A percentile compares a stretch with the other conserved stretches of the same genome.
Evolutionary conservation across 37 sponge, comb jelly and placozoan species (phyloP).

Genomic region (Chondrosia reniformis): DNA sequence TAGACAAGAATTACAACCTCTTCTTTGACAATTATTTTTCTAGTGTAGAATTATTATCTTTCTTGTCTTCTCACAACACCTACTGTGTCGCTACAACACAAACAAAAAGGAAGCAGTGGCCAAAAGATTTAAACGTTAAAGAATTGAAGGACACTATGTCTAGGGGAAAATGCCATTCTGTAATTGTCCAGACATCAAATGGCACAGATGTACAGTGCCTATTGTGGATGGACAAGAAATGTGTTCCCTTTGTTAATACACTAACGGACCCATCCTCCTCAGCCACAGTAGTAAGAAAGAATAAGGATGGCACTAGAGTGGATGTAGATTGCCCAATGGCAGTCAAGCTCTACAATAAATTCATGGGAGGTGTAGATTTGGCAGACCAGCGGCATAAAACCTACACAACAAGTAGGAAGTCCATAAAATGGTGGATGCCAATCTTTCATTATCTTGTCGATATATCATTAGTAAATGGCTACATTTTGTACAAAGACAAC

Average conservation of each 20-base stretch:
- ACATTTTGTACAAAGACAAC: background rate
- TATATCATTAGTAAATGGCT: background rate
- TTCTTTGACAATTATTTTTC: background rate
- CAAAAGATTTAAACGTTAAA: background rate
- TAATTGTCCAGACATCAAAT: background rate
- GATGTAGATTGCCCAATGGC: background rate
- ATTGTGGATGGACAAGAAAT: constrained; percentile 12
- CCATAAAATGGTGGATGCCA: constrained; percentile 9
- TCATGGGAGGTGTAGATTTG: constrained; percentile 14
- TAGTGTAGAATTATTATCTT: background rate
- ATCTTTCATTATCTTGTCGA: background rate
- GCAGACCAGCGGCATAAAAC: background rate
- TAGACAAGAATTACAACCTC: background rate
- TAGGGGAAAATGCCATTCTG: background rate
- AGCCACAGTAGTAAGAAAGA: background rate
- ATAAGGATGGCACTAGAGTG: background rate
- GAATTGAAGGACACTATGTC: background rate
- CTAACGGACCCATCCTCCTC: background rate
- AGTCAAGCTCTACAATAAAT: constrained; percentile 6
- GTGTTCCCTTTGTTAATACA: background rate
- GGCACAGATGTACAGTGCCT: background rate
- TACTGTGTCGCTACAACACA: background rate
- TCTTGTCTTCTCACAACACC: background rate
- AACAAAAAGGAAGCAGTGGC: background rate
- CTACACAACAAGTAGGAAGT: background rate